These are phyloP conservation scores for Pilophorus perplexus DNA, from an alignment of 2,888 invertebrate species.

Conservation along the genomic window DNA sequence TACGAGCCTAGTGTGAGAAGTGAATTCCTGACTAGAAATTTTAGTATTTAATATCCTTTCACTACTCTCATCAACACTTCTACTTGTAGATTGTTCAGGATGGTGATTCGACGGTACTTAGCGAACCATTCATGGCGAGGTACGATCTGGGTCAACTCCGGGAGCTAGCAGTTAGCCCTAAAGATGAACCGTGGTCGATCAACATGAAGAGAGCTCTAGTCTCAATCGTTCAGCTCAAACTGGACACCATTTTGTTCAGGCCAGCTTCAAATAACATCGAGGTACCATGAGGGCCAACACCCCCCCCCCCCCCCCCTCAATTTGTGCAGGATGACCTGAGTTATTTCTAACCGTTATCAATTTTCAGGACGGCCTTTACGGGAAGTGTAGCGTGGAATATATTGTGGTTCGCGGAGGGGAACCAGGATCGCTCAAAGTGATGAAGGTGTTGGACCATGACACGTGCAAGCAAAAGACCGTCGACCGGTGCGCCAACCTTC, in stretches of 20 bases:
- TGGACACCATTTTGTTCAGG: conserved; percentile 49
- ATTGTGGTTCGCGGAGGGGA: conserved; percentile 50
- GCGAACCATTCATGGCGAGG: conserved; percentile 45
- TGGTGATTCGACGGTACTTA: conserved; percentile 5
- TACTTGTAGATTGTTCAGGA: conserved; percentile 14
- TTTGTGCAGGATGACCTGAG: too few relatives aligned
- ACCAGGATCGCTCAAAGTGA: conserved; percentile 45
- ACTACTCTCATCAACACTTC: too few relatives aligned
- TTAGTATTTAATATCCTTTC: neutral
- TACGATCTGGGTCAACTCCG: conserved; percentile 45
- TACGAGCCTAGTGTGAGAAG: neutral
- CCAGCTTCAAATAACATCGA: conserved; percentile 25
- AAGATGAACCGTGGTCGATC: conserved; percentile 73
- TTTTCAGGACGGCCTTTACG: conserved; percentile 51
- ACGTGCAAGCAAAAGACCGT: conserved; percentile 49
- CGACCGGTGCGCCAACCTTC: conserved; percentile 51
- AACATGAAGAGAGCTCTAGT: conserved; percentile 88
- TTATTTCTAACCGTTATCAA: too few relatives aligned
- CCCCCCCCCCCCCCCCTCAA: too few relatives aligned
- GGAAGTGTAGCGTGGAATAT: conserved; percentile 53
- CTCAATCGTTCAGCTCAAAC: conserved; percentile 72
- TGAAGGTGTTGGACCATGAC: conserved; percentile 54
- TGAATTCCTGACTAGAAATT: neutral
- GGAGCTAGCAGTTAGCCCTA: conserved; percentile 51
- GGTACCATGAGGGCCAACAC: too few relatives aligned